These are phyloP conservation scores for Sebastes cheni DNA, from an alignment of 2,797 vertebrate genomes.

Conservation along the genomic window DNA sequence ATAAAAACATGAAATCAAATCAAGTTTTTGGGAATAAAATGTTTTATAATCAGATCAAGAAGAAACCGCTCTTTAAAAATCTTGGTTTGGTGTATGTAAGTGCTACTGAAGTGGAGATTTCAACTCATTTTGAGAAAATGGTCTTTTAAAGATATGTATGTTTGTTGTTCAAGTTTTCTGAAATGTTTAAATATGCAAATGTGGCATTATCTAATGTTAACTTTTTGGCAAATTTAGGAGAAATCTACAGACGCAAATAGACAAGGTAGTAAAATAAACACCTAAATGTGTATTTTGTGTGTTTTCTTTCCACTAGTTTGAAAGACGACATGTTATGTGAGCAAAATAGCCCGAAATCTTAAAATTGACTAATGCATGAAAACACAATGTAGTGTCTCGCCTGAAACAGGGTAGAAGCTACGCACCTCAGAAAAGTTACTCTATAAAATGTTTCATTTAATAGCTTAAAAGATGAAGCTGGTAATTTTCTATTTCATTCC, in stretches of 20 bases:
- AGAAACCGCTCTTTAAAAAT: not conserved
- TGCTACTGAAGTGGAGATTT: not conserved
- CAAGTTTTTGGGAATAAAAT: too few relatives aligned
- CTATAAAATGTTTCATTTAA: not conserved
- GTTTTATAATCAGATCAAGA: too few relatives aligned
- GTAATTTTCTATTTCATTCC: not conserved
- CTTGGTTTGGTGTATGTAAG: not conserved
- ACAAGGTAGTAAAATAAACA: not conserved
- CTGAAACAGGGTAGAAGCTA: not conserved
- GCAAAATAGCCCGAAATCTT: too few relatives aligned
- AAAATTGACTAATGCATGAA: too few relatives aligned
- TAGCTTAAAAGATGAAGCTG: not conserved
- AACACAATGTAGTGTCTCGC: not conserved
- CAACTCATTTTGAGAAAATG: too few relatives aligned
- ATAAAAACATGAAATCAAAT: not conserved
- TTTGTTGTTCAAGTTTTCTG: not conserved
- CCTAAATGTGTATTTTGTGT: not conserved
- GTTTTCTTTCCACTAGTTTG: not conserved
- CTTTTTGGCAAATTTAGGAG: too few relatives aligned
- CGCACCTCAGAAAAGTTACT: not conserved
- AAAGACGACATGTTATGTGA: too few relatives aligned
- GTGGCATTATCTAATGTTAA: too few relatives aligned
- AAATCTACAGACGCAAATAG: not conserved
- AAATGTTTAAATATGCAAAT: not conserved
- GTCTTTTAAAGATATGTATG: not conserved